Percentiles rank a stretch among this genome's conserved stretches.
These are phyloP conservation scores for Pseudochirops cupreus DNA, from an alignment of 2,797 vertebrate species.

Conservation along the genomic window DNA sequence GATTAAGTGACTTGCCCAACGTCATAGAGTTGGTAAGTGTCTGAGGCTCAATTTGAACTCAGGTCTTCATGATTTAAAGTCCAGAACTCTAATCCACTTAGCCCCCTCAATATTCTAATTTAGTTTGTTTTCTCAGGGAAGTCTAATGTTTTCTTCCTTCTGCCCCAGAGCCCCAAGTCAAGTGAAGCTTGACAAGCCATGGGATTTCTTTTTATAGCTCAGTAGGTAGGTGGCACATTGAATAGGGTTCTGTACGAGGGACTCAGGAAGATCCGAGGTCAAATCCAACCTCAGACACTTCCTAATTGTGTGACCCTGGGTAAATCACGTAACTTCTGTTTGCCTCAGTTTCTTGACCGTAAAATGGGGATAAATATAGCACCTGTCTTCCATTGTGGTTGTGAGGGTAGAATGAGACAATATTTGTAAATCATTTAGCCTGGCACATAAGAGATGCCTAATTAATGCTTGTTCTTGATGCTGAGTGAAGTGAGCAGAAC, in stretches of 20 bases:
- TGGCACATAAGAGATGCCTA: neutral
- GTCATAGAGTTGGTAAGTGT: neutral
- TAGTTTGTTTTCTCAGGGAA: conserved; percentile 39
- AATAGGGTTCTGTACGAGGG: neutral
- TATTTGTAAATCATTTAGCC: neutral
- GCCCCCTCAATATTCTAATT: conserved; percentile 11
- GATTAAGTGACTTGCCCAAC: neutral
- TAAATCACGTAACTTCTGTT: neutral
- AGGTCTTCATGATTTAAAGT: neutral
- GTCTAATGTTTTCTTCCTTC: conserved; percentile 42
- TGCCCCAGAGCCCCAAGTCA: neutral
- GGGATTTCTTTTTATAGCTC: neutral
- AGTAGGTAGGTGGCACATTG: neutral
- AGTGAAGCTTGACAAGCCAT: conserved; percentile 7
- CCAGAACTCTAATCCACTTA: neutral
- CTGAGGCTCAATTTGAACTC: neutral
- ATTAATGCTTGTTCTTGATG: neutral
- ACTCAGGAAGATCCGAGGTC: neutral
- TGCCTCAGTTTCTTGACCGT: neutral
- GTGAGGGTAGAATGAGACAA: neutral
- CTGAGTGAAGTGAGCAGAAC: too few relatives aligned
- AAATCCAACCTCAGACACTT: neutral
- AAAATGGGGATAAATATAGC: neutral
- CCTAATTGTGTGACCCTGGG: neutral
- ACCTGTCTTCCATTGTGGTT: neutral